Conservation (phyloP, 2,888 invertebrate genomes). For the Agrotis segetum region DNA sequence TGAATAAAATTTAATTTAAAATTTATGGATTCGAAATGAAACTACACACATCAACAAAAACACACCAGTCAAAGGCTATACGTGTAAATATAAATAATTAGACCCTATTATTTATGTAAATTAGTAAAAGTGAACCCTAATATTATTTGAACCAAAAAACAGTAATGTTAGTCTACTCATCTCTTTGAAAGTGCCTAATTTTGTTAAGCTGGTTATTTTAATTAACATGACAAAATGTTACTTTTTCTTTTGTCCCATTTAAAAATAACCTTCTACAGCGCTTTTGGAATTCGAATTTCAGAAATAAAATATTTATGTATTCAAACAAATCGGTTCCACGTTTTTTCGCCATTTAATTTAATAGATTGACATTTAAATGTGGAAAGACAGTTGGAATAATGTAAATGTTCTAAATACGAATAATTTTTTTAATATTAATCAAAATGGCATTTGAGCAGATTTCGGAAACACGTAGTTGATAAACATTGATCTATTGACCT, state of each 20-base stretch:
- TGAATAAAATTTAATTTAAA: neutral
- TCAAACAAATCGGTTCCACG: constrained; percentile 67
- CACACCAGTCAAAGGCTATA: neutral
- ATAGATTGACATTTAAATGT: constrained; percentile 51
- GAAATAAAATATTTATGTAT: constrained; percentile 67
- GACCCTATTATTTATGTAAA: neutral
- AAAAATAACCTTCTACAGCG: constrained; percentile 47
- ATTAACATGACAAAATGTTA: constrained; percentile 50
- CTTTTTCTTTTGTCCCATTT: constrained; percentile 53
- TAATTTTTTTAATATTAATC: neutral
- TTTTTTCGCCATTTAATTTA: constrained; percentile 56
- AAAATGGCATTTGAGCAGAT: too few species aligned
- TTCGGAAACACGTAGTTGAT: too few species aligned
- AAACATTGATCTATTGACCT: constrained; percentile 8
- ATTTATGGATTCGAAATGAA: neutral
- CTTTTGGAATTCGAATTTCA: constrained; percentile 44
- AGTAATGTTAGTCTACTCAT: constrained; percentile 21
- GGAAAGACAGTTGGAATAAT: constrained; percentile 21
- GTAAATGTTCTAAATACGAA: constrained; percentile 39
- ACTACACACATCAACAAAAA: neutral
- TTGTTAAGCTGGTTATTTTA: constrained; percentile 38
- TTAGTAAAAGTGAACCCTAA: neutral
- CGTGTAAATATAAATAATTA: neutral
- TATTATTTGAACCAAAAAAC: neutral
- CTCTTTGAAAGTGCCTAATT: constrained; percentile 28